These are phyloP conservation scores for Erinaceus europaeus DNA, from an alignment of 2,113 vertebrate genomes.

Conservation along the genomic window DNA sequence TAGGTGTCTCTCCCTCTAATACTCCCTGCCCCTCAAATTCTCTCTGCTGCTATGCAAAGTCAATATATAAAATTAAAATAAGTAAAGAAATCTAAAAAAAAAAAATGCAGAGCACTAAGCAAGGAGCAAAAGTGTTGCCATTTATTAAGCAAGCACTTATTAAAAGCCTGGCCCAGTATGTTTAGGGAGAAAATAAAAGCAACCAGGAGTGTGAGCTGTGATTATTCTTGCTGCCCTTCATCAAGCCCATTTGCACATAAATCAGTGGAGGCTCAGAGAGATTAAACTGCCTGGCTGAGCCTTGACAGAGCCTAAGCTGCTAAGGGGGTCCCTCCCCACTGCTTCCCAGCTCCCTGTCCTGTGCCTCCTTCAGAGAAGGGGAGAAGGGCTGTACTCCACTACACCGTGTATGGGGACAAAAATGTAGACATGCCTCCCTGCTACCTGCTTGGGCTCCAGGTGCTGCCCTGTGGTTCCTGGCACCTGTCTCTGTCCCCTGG, in stretches of 20 bases:
- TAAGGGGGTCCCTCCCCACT: neutral
- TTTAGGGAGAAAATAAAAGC: neutral
- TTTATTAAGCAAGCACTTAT: too few species aligned
- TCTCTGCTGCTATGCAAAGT: too few species aligned
- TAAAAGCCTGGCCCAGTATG: neutral
- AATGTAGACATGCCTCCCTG: neutral
- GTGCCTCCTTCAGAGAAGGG: too few species aligned
- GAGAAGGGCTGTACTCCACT: neutral
- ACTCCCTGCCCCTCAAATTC: too few species aligned
- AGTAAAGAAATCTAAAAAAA: too few species aligned
- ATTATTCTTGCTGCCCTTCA: too few species aligned
- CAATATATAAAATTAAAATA: too few species aligned
- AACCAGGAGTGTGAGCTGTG: too few species aligned
- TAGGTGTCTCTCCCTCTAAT: too few species aligned
- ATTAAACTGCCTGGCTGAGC: neutral
- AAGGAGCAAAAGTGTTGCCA: too few species aligned
- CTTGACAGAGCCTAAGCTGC: neutral
- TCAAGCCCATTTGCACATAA: neutral
- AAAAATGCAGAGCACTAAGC: too few species aligned
- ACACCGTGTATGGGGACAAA: neutral
- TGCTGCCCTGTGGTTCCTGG: neutral
- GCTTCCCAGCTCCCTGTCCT: neutral
- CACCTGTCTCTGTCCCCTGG: rapidly evolving
- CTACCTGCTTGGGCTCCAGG: neutral
- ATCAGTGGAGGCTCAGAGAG: neutral